Base-by-base conservation (phyloP, 2,113 vertebrate species). In the Corydoras maculifer region DNA sequence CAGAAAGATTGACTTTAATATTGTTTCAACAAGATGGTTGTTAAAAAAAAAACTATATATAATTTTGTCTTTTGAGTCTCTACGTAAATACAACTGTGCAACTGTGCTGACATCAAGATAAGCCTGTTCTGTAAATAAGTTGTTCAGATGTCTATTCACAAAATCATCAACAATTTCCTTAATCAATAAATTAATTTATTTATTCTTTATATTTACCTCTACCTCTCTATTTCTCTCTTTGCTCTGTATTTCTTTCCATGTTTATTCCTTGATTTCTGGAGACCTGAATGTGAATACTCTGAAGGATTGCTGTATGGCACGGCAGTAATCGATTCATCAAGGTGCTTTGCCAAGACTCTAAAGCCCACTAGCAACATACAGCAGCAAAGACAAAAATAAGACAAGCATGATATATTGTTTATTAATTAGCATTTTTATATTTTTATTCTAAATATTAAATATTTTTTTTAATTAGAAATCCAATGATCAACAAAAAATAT, bases 281-380 rank as follows among this genome's bases (percentile, higher is more conserved):
- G 74, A 58, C 68, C 62, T 75, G 72, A 54, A 58, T 64, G 75
- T 64, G 60, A 67, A 58, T 61, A 54, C 78, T 76, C 74, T 70
- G 77, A 83, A 78, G 79, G 79, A 72, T 74, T 80, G 79, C 78
- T 78, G 79, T 76, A 75, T 55, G 69, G 78, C 71, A 66, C 49
- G 59, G 77, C 48, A 73, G 66, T 75, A 75, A 81, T 81, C 81
- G 57, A 89, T 91, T 87, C 80, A 87, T 90, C 87, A 90, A 84
- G 85, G 81, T 86, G 87, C 87, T 87, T 87, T 76, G 66, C 78
- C 53, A 5, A 69, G 29, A 78, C 60, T 43, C 81, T 43, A 71
- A 58, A 48, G 79, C 75, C 76, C 85, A 76, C 73, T 82, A 35
- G 81, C 85, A 71, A 70, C 77, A 78, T 70, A 84, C 86, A 88